Evolutionary conservation across 2,888 invertebrate genomes (phyloP), one percentile per base, ranked within the genome.

Genomic region (Lymantria dispar): DNA sequence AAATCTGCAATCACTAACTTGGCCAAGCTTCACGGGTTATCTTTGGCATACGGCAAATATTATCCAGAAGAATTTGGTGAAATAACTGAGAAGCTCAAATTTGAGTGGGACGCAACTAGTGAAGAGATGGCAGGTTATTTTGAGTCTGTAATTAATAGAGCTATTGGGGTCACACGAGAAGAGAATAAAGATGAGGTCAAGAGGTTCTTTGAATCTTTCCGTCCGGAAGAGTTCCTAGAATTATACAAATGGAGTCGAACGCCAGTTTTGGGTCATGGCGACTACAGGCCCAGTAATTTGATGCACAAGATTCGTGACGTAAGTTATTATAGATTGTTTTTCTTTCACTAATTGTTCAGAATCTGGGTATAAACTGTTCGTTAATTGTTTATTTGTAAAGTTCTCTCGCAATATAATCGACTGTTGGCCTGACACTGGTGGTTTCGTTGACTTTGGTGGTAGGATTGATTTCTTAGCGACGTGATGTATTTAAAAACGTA

Each of bases 11-110:
- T 66, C 0, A 45, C 58, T 13, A 72, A 71, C 7, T 51, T 82
- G 45, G 84, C 78, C 0, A 78, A 76, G 51, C 62, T 80, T 5
- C 85, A 86, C 47, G 80, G 83, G 0, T 58, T 83, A 1, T 79
- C 81, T 0, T 66, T 80, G 7, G 80, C 78, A 0, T 68, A 71
- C 47, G 62, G 60, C 29, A 62, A 71, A 40, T 65, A 72, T 40
- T 31, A 70, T 15, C 80, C 77, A 1, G 66, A 75, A 43, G 59
- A 64, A 12, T 83, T 70, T 15, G 15, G 42, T 13, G 31, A 47
- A 36, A 10, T 47, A 7, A 3, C n/a, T 29, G 29, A 29, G 43
- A 44, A 54, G 59, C 41, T 60, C 63, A 11, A 63, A 60, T 10
- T 81, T 43, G 58, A 57, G 3, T 50, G 61, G 10, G 53, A 58